phyloP scores from a whole-genome alignment of 2,797 vertebrate genomes.

The Dermochelys coriacea region DNA sequence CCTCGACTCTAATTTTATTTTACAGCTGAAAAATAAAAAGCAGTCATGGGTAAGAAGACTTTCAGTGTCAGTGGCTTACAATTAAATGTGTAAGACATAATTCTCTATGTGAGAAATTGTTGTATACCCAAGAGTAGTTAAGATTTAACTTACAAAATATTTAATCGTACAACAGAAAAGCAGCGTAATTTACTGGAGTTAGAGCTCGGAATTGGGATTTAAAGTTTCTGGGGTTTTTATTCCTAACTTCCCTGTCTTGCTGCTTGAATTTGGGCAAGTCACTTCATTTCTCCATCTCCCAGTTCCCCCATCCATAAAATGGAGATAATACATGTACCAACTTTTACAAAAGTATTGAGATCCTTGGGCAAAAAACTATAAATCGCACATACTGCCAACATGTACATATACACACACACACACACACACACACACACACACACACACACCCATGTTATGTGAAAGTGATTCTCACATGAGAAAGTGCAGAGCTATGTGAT shows the following conservation, averaged over 20 bases:
- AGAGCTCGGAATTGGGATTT: background rate
- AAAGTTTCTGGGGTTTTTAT: background rate
- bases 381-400: background rate
- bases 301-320: background rate
- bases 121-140: background rate
- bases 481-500: background rate
- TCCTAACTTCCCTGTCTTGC: background rate
- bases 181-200: background rate
- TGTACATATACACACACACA: background rate
- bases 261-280: background rate
- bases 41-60: background rate
- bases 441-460: too few species aligned
- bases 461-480: background rate
- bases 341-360: background rate
- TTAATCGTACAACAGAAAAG: background rate
- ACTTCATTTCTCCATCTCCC: background rate
- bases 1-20: conserved; percentile 14
- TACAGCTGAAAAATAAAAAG: conserved; percentile 48
- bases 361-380: background rate
- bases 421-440: background rate
- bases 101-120: background rate
- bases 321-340: background rate
- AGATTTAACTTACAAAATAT: background rate
- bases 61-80: conserved; percentile 42
- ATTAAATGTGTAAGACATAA: conserved; percentile 31